Base-by-base conservation (phyloP, 2,797 vertebrate species). In the Chrysocyon brachyurus region DNA sequence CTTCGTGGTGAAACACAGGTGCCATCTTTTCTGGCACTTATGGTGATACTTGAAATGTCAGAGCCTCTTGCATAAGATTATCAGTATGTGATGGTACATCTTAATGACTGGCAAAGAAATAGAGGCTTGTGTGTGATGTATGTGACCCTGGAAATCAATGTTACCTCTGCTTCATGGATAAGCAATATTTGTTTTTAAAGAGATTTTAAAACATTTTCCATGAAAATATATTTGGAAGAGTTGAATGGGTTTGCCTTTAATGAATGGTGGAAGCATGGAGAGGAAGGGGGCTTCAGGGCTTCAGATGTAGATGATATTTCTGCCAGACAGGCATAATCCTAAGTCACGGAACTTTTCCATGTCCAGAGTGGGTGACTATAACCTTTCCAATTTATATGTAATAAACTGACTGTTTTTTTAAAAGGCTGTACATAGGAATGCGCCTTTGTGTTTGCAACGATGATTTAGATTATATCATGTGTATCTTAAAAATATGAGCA, bases 391-490 rank as follows among this genome's bases (percentile, higher is more conserved):
- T 85, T 85, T 92, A 66, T n/a, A 81, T 66, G 31, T 61, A 86
- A 85, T 59, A 88, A 85, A 77, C n/a, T 5, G 49, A 82, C 16
- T 85, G 24, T 66, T 90, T 90, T 36, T 87, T 77, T 5, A 46
- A 95, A 96, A 95, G 54, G 28, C 14, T 90, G 12, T 17, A 95
- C 12, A 85, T 9, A 92, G 28, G 93, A 86, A 79, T 77, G 36
- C 8, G 33, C 79, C 14, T 82, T 86, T 46, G 89, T 26, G 2
- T 94, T 83, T 92, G 31, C 31, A 84, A 83, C 1, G 28, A 49
- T 94, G 12, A 72, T 83, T 78, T 90, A 26, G 94, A 96, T 88
- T 90, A 95, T 31, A 40, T n/a, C 49, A 90, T 54, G 92, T 68
- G 26, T 79, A 95, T 66, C 19, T 88, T 70, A 46, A 87, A 82